Base-by-base conservation (phyloP, 2,797 vertebrate genomes). In the Sebastes oblongus region DNA sequence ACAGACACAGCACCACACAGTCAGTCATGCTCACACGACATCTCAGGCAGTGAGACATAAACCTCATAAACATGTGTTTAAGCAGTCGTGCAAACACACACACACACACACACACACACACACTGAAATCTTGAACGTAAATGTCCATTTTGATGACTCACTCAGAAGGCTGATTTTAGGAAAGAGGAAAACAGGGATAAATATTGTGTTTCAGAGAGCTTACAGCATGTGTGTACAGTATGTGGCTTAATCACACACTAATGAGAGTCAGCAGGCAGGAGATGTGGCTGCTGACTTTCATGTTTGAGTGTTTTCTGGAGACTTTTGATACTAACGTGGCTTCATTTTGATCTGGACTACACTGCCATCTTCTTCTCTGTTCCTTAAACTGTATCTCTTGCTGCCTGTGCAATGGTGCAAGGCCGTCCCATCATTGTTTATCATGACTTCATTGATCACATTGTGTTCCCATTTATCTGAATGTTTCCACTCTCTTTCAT, bases 391-490 rank as follows among this genome's bases (percentile, higher is more conserved):
- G 0, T 6, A 10, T 65, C 56, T 1, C 12, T 8, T 20, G 27
- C 22, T 29, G 59, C 59, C 20, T 25, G 2, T 30, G 24, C 83
- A 70, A 91, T 89, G 89, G 2, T 30, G 8, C 84, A 70, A 91
- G 90, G 90, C 55, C 78, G n/a, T 29, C 22, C 11, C 61, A 7
- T 62, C 4, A 7, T 27, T 72, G 54, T 85, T 78, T 80, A 75
- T 73, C 24, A 20, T 5, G 5, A 8, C 54, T 54, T 54, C 13
- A 32, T 3, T 24, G 52, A 6, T 92, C 22, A 69, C 56, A 30
- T 3, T 9, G 60, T 39, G 79, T 87, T 83, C 86, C 78, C 25
- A 27, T 66, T 85, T 81, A 89, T 92, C 91, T 67, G 30, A 25
- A 4, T 61, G 66, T 77, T 84, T 81, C 36, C 29, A 3, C 24